Evolutionary conservation across 2,113 vertebrate genomes (phyloP).

Genomic region (Todiramphus chloris): DNA sequence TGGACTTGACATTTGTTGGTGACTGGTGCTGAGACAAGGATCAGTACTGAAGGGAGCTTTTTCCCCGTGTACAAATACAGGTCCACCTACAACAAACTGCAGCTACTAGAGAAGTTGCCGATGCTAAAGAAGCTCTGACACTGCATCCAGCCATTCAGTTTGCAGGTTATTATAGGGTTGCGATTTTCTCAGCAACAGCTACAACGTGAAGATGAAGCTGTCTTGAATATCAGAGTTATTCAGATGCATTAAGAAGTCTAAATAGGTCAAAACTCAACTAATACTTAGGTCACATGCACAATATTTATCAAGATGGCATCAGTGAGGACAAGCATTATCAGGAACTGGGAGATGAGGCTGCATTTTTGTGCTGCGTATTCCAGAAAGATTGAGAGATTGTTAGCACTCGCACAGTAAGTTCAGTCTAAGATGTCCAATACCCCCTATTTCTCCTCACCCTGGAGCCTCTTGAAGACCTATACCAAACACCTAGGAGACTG

Average conservation of each 20-base stretch:
- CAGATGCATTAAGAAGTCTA: not conserved
- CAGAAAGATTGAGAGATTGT: not conserved
- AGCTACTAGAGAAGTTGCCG: not conserved
- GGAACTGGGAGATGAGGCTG: not conserved
- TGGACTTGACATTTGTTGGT: not conserved
- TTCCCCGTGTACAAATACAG: not conserved
- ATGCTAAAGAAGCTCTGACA: not conserved
- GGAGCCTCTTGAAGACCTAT: not conserved
- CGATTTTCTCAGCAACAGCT: not conserved
- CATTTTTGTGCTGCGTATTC: not conserved
- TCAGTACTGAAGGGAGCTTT: not conserved
- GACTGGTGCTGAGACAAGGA: not conserved
- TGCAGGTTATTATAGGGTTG: not conserved
- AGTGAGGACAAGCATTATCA: not conserved
- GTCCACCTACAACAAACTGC: not conserved
- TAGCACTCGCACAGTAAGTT: rapidly evolving
- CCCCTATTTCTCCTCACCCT: not conserved
- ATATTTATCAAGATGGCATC: not conserved
- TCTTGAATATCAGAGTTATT: not conserved
- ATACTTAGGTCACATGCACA: not conserved
- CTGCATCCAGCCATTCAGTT: not conserved
- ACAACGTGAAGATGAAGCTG: not conserved
- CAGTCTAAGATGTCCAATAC: not conserved
- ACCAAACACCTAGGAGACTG: not conserved
- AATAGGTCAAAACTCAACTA: not conserved